Evolutionary conservation across 2,888 invertebrate species (phyloP), one percentile per base, ranked within the genome.

Genomic region (Brachycybe producta): DNA sequence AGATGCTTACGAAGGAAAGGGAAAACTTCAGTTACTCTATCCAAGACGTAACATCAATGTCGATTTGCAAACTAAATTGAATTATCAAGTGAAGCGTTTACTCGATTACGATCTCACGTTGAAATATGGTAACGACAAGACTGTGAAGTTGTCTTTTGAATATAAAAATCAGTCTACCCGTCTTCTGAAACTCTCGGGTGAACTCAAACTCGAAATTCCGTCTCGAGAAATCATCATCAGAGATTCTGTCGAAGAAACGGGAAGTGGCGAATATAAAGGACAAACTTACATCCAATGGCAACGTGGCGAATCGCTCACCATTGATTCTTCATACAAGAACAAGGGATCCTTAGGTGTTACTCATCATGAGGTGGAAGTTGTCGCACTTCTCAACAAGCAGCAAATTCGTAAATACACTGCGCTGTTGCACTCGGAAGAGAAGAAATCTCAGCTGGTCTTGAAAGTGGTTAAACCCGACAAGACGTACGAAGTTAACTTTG

Each of bases 331-430:
- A 7, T 45, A 45, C 26, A 50, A 42, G 15, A 19, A 44, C 21
- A 49, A 49, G 21, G 19, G 23, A 15, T 35, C 24, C 5, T 24
- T 15, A 13, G 35, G 26, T 21, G 36, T 26, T 1, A 42, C n/a
- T 7, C 44, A 50, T 27, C 1, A 26, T 1, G 50, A 50, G 13
- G 32, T 21, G 2, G 44, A 50, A 17, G 36, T 41, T 1, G 50
- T 50, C n/a, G 24, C 24, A 13, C 26, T 34, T 4, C 15, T 30
- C 17, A 24, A 27, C n/a, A 17, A 23, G 15, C 24, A 32, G 7
- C 50, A 43, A 11, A 21, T 45, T 26, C 44, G 43, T 8, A 50
- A 50, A 23, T 50, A 50, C 44, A 44, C 35, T n/a, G 15, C 19
- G n/a, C 24, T 50, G 2, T 21, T 34, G 11, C 21, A 50, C 34